These are phyloP conservation scores for Aphelenchoides fujianensis DNA, from an alignment of 1,140 invertebrate genomes.

Conservation along the genomic window DNA sequence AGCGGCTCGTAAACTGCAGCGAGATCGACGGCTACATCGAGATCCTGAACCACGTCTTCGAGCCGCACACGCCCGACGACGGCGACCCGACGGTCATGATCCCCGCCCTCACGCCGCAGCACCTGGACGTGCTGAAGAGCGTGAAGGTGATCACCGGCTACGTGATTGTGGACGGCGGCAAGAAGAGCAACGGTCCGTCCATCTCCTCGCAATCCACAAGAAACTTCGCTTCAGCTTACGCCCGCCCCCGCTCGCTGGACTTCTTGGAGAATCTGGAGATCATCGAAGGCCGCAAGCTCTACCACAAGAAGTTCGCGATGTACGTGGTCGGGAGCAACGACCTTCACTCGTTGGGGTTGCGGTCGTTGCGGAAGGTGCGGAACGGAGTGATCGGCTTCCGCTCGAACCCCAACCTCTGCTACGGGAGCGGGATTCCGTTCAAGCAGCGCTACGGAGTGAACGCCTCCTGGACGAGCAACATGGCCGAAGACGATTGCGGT, in stretches of 20 bases:
- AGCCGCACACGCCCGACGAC: constrained; percentile 21
- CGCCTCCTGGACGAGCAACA: constrained; percentile 21
- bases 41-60: constrained; percentile 42
- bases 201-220: not conserved
- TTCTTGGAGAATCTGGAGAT: constrained; percentile 46
- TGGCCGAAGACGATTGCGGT: constrained; percentile 24
- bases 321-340: constrained; percentile 41
- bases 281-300: constrained; percentile 43
- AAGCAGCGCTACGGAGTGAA: constrained; percentile 36
- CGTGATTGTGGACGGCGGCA: constrained; percentile 37
- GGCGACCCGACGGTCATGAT: not conserved
- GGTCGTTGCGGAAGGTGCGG: constrained; percentile 36
- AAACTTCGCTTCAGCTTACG: not conserved
- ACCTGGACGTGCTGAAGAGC: constrained; percentile 39
- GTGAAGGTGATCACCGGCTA: constrained; percentile 41
- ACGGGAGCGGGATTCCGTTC: constrained; percentile 36
- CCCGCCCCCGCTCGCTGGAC: constrained; percentile 25
- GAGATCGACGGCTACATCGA: constrained; percentile 49
- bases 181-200: not conserved
- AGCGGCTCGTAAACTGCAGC: constrained; percentile 35
- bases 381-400: constrained; percentile 29
- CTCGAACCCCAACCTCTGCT: constrained; percentile 41
- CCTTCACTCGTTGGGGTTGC: constrained; percentile 35
- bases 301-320: constrained; percentile 42
- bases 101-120: constrained; percentile 27